Base-by-base conservation (phyloP, 2,888 invertebrate species). In the Norana najaformis region DNA sequence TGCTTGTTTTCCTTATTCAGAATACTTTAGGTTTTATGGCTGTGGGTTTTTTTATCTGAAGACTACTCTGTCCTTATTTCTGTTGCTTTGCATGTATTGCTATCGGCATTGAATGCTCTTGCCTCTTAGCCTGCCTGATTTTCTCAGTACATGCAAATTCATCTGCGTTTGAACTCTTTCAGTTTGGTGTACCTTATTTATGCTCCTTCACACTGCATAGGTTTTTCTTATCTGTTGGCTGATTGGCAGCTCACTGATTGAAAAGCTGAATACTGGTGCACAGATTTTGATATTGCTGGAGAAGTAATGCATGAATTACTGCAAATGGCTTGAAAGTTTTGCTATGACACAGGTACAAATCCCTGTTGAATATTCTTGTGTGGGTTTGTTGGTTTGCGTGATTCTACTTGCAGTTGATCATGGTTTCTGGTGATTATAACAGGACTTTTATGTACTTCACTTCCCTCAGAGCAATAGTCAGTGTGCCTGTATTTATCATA, bases 391-490 rank as follows among this genome's bases (percentile, higher is more conserved):
- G 30, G n/a, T 69, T 69, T 69, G 13, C 69, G 8, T 69, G 69
- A n/a, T 69, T 69, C 69, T 69, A 69, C 69, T n/a, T 69, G 69
- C n/a, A 16, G n/a, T 69, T 69, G 30, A 69, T 69, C 69, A 47
- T 1, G 11, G 30, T 41, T 69, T 69, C n/a, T n/a, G n/a, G 30
- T 69, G 69, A 69, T n/a, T 69, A 69, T 30, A 13, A 5, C 30
- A 53, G 30, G 23, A 53, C 30, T 69, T 69, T n/a, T 8, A n/a
- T 69, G n/a, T 30, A 69, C n/a, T 69, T 69, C 69, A 69, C 47
- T 69, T n/a, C n/a, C 30, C 69, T n/a, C 69, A 69, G 69, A 69
- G 69, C 69, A 69, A n/a, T 69, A 69, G 69, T 69, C 69, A 69
- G n/a, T 69, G 69, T 69, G 69, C 69, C 69, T 69, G 69, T n/a